Evolutionary conservation across 2,113 vertebrate genomes (phyloP).

Genomic region (Neofelis nebulosa): DNA sequence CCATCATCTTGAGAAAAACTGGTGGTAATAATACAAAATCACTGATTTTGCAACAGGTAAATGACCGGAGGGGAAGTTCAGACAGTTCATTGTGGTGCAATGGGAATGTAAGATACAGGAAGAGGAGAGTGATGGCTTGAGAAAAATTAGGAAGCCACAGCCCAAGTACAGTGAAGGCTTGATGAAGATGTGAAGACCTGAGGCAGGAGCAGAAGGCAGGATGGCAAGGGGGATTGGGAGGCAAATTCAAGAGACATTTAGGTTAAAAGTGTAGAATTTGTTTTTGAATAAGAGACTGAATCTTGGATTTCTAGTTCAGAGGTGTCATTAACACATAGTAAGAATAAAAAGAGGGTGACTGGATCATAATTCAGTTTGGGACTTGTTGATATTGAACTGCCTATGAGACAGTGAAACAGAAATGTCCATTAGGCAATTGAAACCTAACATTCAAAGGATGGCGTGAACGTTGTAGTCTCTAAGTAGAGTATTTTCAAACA

Average conservation of each 20-base stretch:
- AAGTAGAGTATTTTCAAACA: conserved; percentile 41
- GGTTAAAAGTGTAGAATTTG: not conserved
- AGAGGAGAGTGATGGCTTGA: not conserved
- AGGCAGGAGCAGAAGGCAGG: not conserved
- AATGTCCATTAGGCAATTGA: not conserved
- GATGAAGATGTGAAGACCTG: not conserved
- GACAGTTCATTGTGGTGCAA: not conserved
- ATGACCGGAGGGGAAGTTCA: not conserved
- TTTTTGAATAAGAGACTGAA: not conserved
- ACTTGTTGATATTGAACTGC: not conserved
- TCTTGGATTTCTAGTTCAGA: not conserved
- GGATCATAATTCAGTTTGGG: not conserved
- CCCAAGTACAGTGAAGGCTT: not conserved
- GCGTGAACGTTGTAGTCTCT: not conserved
- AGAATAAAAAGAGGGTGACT: not conserved
- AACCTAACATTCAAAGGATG: not conserved
- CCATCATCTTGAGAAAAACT: not conserved
- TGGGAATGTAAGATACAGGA: not conserved
- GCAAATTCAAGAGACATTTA: not conserved
- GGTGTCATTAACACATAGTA: not conserved
- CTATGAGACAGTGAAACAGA: not conserved
- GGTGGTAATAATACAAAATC: not conserved
- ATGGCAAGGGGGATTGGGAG: not conserved
- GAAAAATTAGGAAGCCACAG: not conserved
- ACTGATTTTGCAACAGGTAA: not conserved